These are phyloP conservation scores for Lydus trimaculatus DNA, from an alignment of 2,888 invertebrate genomes.

Conservation along the genomic window DNA sequence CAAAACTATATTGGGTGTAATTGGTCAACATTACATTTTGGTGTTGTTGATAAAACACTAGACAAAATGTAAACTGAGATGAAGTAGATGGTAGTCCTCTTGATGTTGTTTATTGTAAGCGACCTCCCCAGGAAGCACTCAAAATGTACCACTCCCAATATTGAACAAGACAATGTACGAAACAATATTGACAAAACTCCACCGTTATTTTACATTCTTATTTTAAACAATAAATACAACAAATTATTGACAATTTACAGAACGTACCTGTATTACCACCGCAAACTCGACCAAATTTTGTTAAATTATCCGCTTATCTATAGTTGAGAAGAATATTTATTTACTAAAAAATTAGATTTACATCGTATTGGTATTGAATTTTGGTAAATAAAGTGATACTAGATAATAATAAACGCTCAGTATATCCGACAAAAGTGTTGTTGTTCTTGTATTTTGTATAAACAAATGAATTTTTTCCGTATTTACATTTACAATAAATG, in stretches of 20 bases:
- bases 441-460: conserved; percentile 3
- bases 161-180: conserved; percentile 26
- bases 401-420: no score
- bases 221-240: not conserved
- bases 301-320: no score
- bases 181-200: conserved; percentile 46
- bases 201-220: conserved; percentile 38
- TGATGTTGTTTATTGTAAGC: conserved; percentile 53
- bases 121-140: conserved; percentile 48
- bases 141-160: conserved; percentile 44
- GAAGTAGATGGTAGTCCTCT: conserved; percentile 45
- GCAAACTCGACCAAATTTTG: no score
- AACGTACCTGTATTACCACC: no score
- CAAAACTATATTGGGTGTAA: conserved; percentile 7
- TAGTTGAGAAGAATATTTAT: no score
- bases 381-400: no score
- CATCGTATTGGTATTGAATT: no score
- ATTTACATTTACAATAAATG: conserved; percentile 40
- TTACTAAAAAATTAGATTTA: no score
- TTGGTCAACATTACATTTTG: conserved; percentile 18
- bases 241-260: no score
- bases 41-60: conserved; percentile 33
- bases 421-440: not conserved
- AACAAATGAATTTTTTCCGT: not conserved
- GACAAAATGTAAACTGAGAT: conserved; percentile 33